Conservation (phyloP, 2,888 invertebrate species). For the Xestia xanthographa region DNA sequence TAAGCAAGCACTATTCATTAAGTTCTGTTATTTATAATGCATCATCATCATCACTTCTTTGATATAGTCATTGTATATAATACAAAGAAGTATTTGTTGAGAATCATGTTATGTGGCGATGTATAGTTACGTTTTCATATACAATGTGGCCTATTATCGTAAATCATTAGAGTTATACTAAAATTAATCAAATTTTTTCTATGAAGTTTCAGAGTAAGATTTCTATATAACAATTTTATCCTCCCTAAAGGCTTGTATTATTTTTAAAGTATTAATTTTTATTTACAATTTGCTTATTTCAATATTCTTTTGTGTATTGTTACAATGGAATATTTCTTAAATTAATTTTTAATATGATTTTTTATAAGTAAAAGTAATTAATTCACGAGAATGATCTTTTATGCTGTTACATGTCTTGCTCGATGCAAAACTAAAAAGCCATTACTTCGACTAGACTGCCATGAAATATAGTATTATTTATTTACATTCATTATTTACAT, state of each 20-base stretch:
- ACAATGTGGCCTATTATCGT: slow-evolving; percentile 86
- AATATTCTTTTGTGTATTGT: slow-evolving; percentile 65
- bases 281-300: slow-evolving; percentile 75
- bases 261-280: slow-evolving; percentile 86
- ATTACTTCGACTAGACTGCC: slow-evolving; percentile 67
- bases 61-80: slow-evolving; percentile 88
- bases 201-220: slow-evolving; percentile 85
- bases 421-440: slow-evolving; percentile 52
- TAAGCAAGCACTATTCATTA: slow-evolving; percentile 87
- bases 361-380: slow-evolving; percentile 59
- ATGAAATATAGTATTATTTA: slow-evolving; percentile 69
- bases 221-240: slow-evolving; percentile 85
- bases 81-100: slow-evolving; percentile 83
- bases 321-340: slow-evolving; percentile 67
- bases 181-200: slow-evolving; percentile 78
- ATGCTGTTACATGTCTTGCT: slow-evolving; percentile 56
- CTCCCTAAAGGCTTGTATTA: slow-evolving; percentile 85
- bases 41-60: slow-evolving; percentile 81
- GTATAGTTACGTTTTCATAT: slow-evolving; percentile 79
- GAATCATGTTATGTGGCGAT: slow-evolving; percentile 82
- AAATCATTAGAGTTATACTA: slow-evolving; percentile 77
- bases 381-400: slow-evolving; percentile 60
- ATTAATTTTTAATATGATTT: slow-evolving; percentile 68
- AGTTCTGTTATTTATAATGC: slow-evolving; percentile 86
- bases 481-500: slow-evolving; percentile 72